A percentile compares a stretch with the other conserved stretches of the same genome.
Conservation (phyloP, 1,140 invertebrate genomes). For the Ostrea denselamellosa region DNA sequence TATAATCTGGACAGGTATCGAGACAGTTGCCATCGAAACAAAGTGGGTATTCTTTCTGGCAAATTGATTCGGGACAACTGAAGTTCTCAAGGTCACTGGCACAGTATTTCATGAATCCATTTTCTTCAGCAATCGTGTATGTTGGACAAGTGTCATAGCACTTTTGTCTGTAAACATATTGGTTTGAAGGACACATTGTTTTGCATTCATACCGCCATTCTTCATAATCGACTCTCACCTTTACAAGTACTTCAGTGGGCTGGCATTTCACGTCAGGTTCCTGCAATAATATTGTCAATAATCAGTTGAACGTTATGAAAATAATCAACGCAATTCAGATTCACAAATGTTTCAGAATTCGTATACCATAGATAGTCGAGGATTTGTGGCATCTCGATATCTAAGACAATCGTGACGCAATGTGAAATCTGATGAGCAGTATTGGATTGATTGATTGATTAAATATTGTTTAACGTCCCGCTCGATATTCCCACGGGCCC, state of each 20-base stretch:
- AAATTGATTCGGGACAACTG: not conserved
- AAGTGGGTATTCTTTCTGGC: not conserved
- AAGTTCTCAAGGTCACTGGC: conserved; percentile 6
- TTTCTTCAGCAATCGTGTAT: not conserved
- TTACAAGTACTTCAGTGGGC: conserved; percentile 4
- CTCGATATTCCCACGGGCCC: too few relatives aligned
- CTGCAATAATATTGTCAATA: not conserved
- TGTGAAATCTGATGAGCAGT: too few relatives aligned
- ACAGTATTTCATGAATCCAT: conserved; percentile 18
- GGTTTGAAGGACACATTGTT: not conserved
- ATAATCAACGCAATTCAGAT: too few relatives aligned
- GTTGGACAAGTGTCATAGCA: not conserved
- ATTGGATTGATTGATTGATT: too few relatives aligned
- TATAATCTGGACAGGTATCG: conserved; percentile 32
- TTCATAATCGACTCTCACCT: not conserved
- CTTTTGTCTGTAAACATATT: not conserved
- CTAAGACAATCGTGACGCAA: too few relatives aligned
- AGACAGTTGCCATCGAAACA: conserved; percentile 32
- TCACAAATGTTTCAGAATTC: too few relatives aligned
- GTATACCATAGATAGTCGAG: too few relatives aligned
- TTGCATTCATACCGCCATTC: not conserved
- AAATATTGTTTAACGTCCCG: too few relatives aligned
- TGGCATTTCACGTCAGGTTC: not conserved
- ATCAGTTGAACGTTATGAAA: too few relatives aligned
- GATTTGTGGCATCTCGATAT: too few relatives aligned